These are phyloP conservation scores for Idris sp. DNA, from an alignment of 1,140 invertebrate genomes.

Conservation along the genomic window DNA sequence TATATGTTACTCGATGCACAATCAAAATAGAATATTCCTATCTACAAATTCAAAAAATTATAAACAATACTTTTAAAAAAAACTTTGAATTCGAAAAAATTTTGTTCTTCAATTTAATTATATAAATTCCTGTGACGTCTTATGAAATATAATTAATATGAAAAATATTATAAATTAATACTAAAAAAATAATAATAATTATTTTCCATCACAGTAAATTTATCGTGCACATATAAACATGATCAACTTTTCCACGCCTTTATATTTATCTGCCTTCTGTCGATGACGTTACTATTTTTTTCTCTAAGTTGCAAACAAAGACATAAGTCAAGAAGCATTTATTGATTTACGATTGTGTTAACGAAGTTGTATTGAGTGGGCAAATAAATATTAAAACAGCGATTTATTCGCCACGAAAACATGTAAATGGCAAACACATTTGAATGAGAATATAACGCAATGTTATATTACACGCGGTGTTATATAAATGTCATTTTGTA, in stretches of 20 bases:
- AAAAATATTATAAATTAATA: no score
- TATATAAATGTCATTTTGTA: constrained; percentile 54
- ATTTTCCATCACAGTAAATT: no score
- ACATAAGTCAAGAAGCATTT: constrained; percentile 48
- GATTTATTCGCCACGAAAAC: constrained; percentile 49
- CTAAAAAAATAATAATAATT: no score
- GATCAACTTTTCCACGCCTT: constrained; percentile 51
- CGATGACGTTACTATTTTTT: constrained; percentile 49
- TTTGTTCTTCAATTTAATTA: no score
- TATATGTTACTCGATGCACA: no score
- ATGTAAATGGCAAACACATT: constrained; percentile 42
- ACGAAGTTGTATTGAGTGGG: constrained; percentile 47
- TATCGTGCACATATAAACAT: no score
- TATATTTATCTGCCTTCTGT: constrained; percentile 41
- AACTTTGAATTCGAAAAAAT: no score
- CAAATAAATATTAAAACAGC: constrained; percentile 54
- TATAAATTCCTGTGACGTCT: no score
- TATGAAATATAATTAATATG: no score
- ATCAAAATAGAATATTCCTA: no score
- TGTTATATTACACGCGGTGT: constrained; percentile 33
- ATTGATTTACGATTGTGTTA: constrained; percentile 54
- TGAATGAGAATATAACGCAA: constrained; percentile 39
- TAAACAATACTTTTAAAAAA: no score
- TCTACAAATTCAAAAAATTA: no score
- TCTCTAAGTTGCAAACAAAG: constrained; percentile 44